Base-by-base conservation (phyloP, 2,797 vertebrate species). In the Eulemur coronatus region DNA sequence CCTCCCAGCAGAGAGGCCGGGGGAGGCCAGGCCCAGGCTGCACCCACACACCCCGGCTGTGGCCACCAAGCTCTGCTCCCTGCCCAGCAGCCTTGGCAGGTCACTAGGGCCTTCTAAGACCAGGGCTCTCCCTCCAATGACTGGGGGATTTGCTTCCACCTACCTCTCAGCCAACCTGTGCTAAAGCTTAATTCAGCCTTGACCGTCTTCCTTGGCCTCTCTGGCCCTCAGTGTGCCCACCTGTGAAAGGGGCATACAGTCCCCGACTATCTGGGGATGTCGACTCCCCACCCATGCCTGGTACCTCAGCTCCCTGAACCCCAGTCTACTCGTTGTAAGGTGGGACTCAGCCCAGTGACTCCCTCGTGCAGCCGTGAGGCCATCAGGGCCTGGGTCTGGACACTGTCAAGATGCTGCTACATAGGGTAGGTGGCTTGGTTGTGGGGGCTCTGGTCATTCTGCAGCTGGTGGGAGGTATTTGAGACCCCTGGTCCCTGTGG, bases 211-310 rank as follows among this genome's bases (percentile, higher is more conserved):
- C 43, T 24, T n/a, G 73, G 33, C 30, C 22, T 72, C 35, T 72
- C 22, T 90, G 76, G 75, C 38, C 46, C 73, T 79, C 89, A 35
- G 22, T 52, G 33, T 89, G 50, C 41, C 69, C 0, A 3, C 26
- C 46, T 65, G 18, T 41, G 24, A 82, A 63, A 20, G 73, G 43
- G 67, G 9, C 43, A 5, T 10, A 18, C 33, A 26, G 20, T 52
- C n/a, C 7, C 30, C 18, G 33, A 6, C 26, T 46, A 14, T 12
- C 41, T 41, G 0, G 0, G 2, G 20, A 46, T 41, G 46, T 17
- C 28, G 65, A 79, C 10, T 7, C 33, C 72, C 55, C 61, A 4
- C 38, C 30, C 20, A 4, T 5, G n/a, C 59, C 41, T 38, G 38
- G 38, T 11, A 15, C 43, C 18, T 48, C 41, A 12, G 46, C 63